phyloP scores from a whole-genome alignment of 2,797 vertebrate genomes.

The Acanthurus tractus region DNA sequence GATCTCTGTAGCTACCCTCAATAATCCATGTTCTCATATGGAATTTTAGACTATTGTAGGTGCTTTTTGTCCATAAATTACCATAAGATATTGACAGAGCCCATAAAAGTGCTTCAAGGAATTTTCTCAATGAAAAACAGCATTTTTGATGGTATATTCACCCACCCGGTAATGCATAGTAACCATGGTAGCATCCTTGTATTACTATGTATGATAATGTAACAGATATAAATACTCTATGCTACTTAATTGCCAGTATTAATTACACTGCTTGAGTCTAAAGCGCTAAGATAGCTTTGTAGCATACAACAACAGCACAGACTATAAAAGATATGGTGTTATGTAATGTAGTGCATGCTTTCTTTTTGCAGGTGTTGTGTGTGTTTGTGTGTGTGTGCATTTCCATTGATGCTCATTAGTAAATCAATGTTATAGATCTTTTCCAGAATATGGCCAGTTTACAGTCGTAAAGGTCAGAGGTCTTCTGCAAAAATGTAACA shows the following conservation, averaged over 20 bases:
- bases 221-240: neutral
- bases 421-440: neutral
- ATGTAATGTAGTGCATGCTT: neutral
- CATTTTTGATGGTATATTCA: conserved; percentile 30
- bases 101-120: conserved; percentile 62
- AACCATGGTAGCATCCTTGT: neutral
- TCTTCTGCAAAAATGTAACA: neutral
- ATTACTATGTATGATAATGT: neutral
- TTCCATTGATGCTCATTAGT: neutral
- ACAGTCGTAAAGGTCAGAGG: neutral
- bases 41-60: conserved; percentile 61
- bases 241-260: neutral
- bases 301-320: neutral
- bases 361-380: neutral
- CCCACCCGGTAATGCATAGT: conserved; percentile 16
- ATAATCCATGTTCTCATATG: conserved; percentile 78
- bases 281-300: neutral
- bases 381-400: neutral
- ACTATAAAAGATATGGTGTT: neutral
- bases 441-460: conserved; percentile 3
- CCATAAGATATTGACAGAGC: conserved; percentile 63
- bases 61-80: conserved; percentile 74
- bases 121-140: conserved; percentile 31
- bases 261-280: neutral
- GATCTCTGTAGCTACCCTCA: conserved; percentile 60